A percentile compares a stretch with the other conserved stretches of the same genome.
Evolutionary conservation across 1,140 invertebrate species (phyloP).

Genomic region (Aradophagus sp.): DNA sequence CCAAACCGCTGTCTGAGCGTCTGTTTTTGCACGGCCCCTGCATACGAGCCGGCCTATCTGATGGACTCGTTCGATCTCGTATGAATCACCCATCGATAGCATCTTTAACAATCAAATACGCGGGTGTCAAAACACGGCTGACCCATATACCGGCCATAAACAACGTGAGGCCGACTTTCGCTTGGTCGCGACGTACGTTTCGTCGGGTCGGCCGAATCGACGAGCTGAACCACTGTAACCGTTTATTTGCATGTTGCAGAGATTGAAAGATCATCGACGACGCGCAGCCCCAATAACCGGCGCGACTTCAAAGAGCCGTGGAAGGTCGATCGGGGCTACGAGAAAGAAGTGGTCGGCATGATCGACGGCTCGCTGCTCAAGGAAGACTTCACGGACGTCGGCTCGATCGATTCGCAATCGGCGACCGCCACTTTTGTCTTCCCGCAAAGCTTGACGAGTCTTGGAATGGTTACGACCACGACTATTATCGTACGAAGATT

Average conservation of each 20-base stretch:
- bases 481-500: slow-evolving; percentile 58
- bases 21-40: too few relatives aligned
- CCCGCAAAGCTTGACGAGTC: slow-evolving; percentile 51
- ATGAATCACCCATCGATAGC: too few relatives aligned
- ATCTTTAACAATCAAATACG: too few relatives aligned
- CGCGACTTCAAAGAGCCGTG: slow-evolving; percentile 68
- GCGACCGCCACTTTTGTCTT: slow-evolving; percentile 63
- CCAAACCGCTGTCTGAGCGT: too few relatives aligned
- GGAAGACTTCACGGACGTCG: slow-evolving; percentile 62
- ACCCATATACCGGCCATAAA: too few relatives aligned
- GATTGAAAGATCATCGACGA: slow-evolving; percentile 64
- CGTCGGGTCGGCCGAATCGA: too few relatives aligned
- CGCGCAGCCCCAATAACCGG: slow-evolving; percentile 62
- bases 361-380: slow-evolving; percentile 65
- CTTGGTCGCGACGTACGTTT: too few relatives aligned
- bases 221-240: too few relatives aligned
- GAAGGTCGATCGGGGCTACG: slow-evolving; percentile 63
- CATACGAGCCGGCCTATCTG: too few relatives aligned
- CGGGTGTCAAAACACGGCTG: too few relatives aligned
- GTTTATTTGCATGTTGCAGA: slow-evolving; percentile 60
- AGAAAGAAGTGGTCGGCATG: slow-evolving; percentile 64
- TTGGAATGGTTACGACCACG: slow-evolving; percentile 54
- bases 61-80: too few relatives aligned
- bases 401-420: slow-evolving; percentile 67
- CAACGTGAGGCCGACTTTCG: too few relatives aligned